Conservation (phyloP, 2,113 vertebrate genomes). For the Sterna hirundo region DNA sequence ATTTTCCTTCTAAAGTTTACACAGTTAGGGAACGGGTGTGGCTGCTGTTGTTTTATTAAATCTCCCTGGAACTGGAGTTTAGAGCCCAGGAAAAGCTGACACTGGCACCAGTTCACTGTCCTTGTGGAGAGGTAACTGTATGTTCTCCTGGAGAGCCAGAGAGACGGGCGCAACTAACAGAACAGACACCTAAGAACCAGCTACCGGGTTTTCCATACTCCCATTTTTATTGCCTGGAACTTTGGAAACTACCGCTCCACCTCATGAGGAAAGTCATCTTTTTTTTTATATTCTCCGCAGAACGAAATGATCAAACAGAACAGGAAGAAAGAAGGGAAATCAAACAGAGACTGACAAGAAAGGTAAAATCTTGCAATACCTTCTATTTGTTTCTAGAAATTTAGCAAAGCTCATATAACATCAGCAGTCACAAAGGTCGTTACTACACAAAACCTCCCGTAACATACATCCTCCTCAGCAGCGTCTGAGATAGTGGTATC, state of each 20-base stretch:
- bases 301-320: slow-evolving; percentile 95
- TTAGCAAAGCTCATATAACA: neutral
- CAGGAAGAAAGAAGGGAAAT: slow-evolving; percentile 96
- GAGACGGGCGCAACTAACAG: neutral
- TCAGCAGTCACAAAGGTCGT: neutral
- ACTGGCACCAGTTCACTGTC: rapidly evolving
- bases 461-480: neutral
- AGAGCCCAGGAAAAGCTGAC: neutral
- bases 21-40: neutral
- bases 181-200: neutral
- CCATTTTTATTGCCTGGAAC: neutral
- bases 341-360: slow-evolving; percentile 95
- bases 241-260: neutral
- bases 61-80: neutral
- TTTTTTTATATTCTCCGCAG: slow-evolving; percentile 70
- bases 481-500: neutral
- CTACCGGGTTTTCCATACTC: neutral
- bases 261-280: slow-evolving; percentile 37
- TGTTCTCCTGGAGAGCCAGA: neutral
- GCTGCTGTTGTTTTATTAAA: neutral
- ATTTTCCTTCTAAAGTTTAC: neutral
- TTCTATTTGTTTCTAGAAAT: neutral
- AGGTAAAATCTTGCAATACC: slow-evolving; percentile 76
- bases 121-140: neutral
- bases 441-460: neutral